Evolutionary conservation across 2,113 vertebrate species (phyloP).

Genomic region (Motacilla tschutschensis): DNA sequence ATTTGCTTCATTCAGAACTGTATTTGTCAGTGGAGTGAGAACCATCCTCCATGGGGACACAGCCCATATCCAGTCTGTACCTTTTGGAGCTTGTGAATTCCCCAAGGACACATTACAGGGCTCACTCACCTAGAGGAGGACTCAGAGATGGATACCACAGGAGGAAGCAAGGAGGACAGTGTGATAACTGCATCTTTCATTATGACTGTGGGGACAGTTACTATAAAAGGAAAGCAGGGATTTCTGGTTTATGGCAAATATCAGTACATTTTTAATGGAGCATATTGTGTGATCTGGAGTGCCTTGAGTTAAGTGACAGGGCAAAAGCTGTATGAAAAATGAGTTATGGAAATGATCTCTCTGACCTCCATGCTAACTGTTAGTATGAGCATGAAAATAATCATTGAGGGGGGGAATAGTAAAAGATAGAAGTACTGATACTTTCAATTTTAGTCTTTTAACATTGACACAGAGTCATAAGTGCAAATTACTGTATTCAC

Average conservation of each 20-base stretch:
- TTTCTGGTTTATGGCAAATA: neutral
- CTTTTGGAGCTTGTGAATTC: neutral
- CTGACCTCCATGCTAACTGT: neutral
- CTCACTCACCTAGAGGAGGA: neutral
- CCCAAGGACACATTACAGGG: neutral
- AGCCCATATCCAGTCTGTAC: neutral
- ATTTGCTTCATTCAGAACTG: neutral
- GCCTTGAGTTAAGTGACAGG: neutral
- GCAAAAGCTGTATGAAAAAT: neutral
- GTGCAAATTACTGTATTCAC: conserved; percentile 19
- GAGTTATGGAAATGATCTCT: neutral
- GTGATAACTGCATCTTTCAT: neutral
- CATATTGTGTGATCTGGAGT: neutral
- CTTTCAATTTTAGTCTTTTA: conserved; percentile 1
- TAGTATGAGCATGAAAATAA: conserved; percentile 3
- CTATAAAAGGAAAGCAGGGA: neutral
- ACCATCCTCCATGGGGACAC: neutral
- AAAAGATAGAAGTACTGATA: neutral
- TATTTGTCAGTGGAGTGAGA: neutral
- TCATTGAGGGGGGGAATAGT: neutral
- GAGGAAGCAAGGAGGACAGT: neutral
- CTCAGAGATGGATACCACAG: neutral
- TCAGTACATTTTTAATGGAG: neutral
- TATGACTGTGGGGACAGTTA: neutral
- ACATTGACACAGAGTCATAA: neutral